Percentiles rank a stretch among this genome's conserved stretches.
phyloP scores from a whole-genome alignment of 2,888 invertebrate genomes.

The Erebia aethiops region DNA sequence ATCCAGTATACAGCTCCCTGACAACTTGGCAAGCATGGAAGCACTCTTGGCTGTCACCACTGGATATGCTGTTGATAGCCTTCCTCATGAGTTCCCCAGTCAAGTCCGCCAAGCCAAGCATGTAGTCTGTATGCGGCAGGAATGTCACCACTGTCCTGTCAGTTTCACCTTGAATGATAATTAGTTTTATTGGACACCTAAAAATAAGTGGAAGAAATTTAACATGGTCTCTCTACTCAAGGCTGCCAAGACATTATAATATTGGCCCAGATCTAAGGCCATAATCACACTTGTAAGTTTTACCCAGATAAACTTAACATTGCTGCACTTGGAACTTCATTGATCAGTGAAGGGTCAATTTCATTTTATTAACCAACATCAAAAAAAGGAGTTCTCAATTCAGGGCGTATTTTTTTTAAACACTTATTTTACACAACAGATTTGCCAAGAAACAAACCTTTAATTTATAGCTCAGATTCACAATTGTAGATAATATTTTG shows the following conservation, averaged over 20 bases:
- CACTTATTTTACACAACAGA: no score
- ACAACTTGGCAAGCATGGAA: slow-evolving; percentile 88
- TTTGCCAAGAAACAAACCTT: no score
- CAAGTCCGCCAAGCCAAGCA: slow-evolving; percentile 92
- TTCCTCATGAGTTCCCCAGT: slow-evolving; percentile 96
- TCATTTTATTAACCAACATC: no score
- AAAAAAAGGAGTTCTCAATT: no score
- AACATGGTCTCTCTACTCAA: background rate
- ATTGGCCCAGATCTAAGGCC: no score
- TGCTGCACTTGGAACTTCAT: no score
- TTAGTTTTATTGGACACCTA: background rate
- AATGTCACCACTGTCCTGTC: slow-evolving; percentile 57
- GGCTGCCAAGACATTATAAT: no score
- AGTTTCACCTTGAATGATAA: slow-evolving; percentile 26
- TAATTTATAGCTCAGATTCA: no score
- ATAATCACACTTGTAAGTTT: no score
- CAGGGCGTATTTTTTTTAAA: no score
- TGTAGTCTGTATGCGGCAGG: slow-evolving; percentile 79
- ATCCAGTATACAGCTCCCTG: slow-evolving; percentile 85
- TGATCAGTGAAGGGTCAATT: no score
- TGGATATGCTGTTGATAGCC: slow-evolving; percentile 91
- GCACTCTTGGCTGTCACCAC: slow-evolving; percentile 88
- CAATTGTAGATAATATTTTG: background rate
- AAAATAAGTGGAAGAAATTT: background rate
- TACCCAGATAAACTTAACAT: no score